Evolutionary conservation across 1,140 invertebrate genomes (phyloP).

Genomic region (Drosophila yakuba): DNA sequence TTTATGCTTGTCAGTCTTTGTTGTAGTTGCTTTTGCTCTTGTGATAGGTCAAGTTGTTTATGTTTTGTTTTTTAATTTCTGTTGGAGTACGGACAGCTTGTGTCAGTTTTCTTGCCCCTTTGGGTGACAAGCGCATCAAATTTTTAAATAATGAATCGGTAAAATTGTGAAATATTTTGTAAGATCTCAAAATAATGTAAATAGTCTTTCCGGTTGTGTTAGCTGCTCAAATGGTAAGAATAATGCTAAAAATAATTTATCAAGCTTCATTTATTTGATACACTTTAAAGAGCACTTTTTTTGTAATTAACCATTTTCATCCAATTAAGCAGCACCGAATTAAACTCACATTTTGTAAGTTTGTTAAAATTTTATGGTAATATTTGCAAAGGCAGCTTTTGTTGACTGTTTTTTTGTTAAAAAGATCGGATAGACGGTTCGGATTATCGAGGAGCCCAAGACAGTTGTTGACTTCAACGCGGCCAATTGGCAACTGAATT

Average conservation of each 20-base stretch:
- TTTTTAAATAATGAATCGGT: constrained; percentile 30
- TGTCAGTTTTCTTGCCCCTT: constrained; percentile 24
- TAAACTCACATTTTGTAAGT: constrained; percentile 42
- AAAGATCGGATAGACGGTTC: not conserved
- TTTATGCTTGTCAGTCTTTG: constrained; percentile 37
- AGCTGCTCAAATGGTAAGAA: no score
- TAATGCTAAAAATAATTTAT: no score
- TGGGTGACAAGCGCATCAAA: constrained; percentile 44
- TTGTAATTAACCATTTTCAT: not conserved
- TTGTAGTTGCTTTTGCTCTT: constrained; percentile 25
- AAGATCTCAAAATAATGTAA: not conserved
- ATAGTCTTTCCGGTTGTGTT: not conserved
- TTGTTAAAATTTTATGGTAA: not conserved
- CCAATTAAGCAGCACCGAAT: not conserved
- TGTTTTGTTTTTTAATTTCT: constrained; percentile 42
- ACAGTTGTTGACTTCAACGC: constrained; percentile 67
- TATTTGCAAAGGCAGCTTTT: not conserved
- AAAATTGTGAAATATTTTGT: constrained; percentile 22
- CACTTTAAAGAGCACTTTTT: not conserved
- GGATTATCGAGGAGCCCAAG: constrained; percentile 23
- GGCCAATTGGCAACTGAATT: constrained; percentile 70
- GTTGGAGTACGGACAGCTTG: constrained; percentile 11
- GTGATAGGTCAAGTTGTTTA: constrained; percentile 67
- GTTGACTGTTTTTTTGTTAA: constrained; percentile 5
- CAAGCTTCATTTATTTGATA: not conserved